Percentiles rank a stretch among this genome's conserved stretches.
Evolutionary conservation across 2,113 vertebrate genomes (phyloP).

Genomic region (Acrocephalus kingi): DNA sequence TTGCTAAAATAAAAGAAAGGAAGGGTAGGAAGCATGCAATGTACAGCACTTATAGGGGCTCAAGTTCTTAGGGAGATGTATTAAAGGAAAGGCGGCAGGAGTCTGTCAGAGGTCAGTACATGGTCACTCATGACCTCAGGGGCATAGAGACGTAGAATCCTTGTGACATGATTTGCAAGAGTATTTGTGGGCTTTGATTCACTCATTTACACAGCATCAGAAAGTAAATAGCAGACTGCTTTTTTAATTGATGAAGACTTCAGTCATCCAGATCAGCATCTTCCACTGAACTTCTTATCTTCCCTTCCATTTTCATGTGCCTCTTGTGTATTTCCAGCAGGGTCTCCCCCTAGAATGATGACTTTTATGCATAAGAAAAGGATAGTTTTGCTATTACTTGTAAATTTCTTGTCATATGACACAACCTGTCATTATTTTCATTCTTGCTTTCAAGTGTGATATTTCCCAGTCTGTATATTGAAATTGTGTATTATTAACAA

Average conservation of each 20-base stretch:
- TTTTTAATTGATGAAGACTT: constrained; percentile 11
- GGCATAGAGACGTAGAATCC: background rate
- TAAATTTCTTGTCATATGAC: background rate
- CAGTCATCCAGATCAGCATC: background rate
- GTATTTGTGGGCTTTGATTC: background rate
- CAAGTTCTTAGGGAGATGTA: background rate
- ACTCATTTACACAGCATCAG: background rate
- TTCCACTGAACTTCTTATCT: background rate
- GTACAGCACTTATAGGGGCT: background rate
- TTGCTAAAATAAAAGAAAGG: background rate
- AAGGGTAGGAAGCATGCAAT: background rate
- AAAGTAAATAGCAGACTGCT: background rate
- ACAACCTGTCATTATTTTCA: background rate
- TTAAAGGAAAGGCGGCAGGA: background rate
- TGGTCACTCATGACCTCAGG: constrained; percentile 1
- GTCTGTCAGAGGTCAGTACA: background rate
- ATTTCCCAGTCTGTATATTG: background rate
- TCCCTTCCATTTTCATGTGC: background rate
- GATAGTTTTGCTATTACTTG: background rate
- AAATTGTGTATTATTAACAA: background rate
- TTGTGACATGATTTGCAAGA: constrained; percentile 4
- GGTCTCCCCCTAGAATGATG: background rate
- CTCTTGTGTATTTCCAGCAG: background rate
- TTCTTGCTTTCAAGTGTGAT: background rate
- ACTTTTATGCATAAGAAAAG: background rate